Conservation (phyloP, 2,113 vertebrate species). For the Sebastes fasciatus region DNA sequence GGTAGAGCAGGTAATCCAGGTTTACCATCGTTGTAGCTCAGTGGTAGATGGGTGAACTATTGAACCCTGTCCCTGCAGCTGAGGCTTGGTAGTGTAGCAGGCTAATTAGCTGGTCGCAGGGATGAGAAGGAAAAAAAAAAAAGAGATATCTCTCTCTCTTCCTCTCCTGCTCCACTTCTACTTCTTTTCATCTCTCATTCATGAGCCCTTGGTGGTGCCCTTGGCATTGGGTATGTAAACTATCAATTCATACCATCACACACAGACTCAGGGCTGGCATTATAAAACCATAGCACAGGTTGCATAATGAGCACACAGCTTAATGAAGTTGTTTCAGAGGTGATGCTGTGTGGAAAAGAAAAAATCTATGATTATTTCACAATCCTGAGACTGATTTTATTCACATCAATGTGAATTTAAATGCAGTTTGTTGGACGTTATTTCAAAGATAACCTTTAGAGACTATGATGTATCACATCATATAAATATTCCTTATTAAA, state of each 20-base stretch:
- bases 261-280: conserved; percentile 65
- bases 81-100: conserved; percentile 63
- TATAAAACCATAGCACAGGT: conserved; percentile 61
- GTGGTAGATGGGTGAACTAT: conserved; percentile 78
- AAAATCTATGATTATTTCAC: conserved; percentile 58
- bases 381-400: conserved; percentile 35
- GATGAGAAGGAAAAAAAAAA: conserved; percentile 48
- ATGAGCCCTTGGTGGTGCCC: conserved; percentile 82
- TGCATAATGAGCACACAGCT: conserved; percentile 70
- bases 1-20: conserved; percentile 77
- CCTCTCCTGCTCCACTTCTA: conserved; percentile 63
- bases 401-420: conserved; percentile 41
- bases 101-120: conserved; percentile 75
- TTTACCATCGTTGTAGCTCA: conserved; percentile 73
- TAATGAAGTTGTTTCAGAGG: conserved; percentile 74
- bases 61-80: conserved; percentile 78
- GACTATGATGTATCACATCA: conserved; percentile 13
- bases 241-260: conserved; percentile 75
- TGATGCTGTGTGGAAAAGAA: conserved; percentile 48
- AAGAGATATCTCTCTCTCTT: conserved; percentile 47
- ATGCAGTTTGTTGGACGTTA: conserved; percentile 20
- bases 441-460: conserved; percentile 29
- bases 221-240: conserved; percentile 80
- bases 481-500: conserved; percentile 22
- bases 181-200: conserved; percentile 81